Conservation (phyloP, 2,888 invertebrate genomes). For the Platycheirus rosarum region DNA sequence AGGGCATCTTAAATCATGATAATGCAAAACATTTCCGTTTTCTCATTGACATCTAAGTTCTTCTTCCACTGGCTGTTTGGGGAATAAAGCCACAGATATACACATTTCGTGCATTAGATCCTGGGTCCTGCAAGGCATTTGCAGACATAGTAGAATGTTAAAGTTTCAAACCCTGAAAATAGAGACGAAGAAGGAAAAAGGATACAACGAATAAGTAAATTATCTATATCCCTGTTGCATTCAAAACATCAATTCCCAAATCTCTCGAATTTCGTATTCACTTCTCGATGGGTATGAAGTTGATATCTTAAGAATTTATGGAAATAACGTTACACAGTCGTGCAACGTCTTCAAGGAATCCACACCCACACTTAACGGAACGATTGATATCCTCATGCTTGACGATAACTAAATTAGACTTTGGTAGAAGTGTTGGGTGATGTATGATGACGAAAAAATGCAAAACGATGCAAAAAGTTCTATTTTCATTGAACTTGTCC, state of each 20-base stretch:
- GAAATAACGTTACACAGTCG: conserved; percentile 46
- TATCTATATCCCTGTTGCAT: conserved; percentile 37
- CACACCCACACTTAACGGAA: conserved; percentile 15
- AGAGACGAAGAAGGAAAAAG: not conserved
- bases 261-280: conserved; percentile 60
- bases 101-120: conserved; percentile 37
- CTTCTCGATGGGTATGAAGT: conserved; percentile 43
- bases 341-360: conserved; percentile 37
- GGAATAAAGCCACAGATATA: not conserved
- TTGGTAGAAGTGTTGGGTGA: too few relatives aligned
- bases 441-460: too few relatives aligned
- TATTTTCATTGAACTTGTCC: too few relatives aligned
- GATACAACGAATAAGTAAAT: not conserved
- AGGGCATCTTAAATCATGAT: conserved; percentile 55
- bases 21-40: conserved; percentile 61
- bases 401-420: conserved; percentile 9
- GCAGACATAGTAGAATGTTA: not conserved
- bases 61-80: not conserved
- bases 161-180: too few relatives aligned
- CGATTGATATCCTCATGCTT: conserved; percentile 9
- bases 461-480: too few relatives aligned
- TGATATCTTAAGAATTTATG: conserved; percentile 62
- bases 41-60: conserved; percentile 54
- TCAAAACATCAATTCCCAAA: conserved; percentile 52
- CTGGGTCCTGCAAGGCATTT: conserved; percentile 34